A percentile compares a stretch with the other conserved stretches of the same genome.
phyloP scores from a whole-genome alignment of 2,888 invertebrate species.

The Watsonalla cultraria region DNA sequence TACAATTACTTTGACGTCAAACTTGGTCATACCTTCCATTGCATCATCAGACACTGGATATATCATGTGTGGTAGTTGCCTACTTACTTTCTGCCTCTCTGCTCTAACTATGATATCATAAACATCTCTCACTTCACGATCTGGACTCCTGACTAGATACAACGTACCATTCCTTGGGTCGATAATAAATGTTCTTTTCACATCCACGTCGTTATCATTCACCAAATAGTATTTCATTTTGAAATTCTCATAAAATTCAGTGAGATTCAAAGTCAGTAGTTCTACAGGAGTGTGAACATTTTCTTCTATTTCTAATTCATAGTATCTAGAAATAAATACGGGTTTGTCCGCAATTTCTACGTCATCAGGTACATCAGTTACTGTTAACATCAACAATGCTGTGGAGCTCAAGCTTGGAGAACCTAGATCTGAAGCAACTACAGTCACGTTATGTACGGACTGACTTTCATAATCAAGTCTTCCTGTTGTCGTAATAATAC shows the following conservation, averaged over 20 bases:
- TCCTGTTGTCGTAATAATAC: slow-evolving; percentile 86
- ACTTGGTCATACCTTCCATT: slow-evolving; percentile 83
- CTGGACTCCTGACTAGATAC: slow-evolving; percentile 85
- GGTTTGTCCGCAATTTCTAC: slow-evolving; percentile 65
- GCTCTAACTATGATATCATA: slow-evolving; percentile 79
- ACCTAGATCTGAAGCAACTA: slow-evolving; percentile 91
- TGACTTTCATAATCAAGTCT: slow-evolving; percentile 85
- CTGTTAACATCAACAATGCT: slow-evolving; percentile 83
- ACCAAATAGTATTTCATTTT: slow-evolving; percentile 82
- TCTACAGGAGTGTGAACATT: slow-evolving; percentile 87
- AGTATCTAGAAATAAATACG: slow-evolving; percentile 84
- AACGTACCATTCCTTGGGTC: slow-evolving; percentile 88
- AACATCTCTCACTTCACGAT: slow-evolving; percentile 83
- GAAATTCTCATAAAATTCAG: slow-evolving; percentile 81
- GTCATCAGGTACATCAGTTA: slow-evolving; percentile 83
- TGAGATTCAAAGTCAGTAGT: slow-evolving; percentile 87
- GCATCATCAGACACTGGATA: slow-evolving; percentile 87
- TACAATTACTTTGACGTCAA: slow-evolving; percentile 89
- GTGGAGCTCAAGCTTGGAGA: slow-evolving; percentile 89
- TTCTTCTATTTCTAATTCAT: slow-evolving; percentile 90
- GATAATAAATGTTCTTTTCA: slow-evolving; percentile 83
- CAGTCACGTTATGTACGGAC: slow-evolving; percentile 84
- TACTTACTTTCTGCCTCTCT: slow-evolving; percentile 78
- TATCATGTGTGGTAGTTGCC: slow-evolving; percentile 85
- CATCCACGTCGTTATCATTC: slow-evolving; percentile 78